These are phyloP conservation scores for Orestias chungarensis DNA, from an alignment of 2,797 vertebrate genomes.

Conservation along the genomic window DNA sequence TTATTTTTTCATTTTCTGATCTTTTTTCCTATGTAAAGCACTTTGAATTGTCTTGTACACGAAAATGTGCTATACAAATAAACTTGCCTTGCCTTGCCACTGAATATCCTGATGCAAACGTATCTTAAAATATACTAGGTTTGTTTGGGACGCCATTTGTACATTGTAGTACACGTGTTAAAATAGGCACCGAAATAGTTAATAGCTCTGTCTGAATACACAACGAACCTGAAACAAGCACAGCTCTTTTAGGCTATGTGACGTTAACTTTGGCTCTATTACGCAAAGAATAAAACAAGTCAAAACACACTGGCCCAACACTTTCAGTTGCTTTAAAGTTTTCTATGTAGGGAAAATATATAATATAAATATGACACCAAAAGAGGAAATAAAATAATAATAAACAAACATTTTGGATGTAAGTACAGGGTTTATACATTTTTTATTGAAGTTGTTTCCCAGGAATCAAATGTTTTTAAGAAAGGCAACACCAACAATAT, in stretches of 20 bases:
- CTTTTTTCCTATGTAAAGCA: too few relatives aligned
- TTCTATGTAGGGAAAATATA: too few relatives aligned
- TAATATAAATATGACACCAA: too few relatives aligned
- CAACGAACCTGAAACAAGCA: not conserved
- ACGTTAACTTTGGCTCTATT: not conserved
- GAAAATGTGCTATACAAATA: too few relatives aligned
- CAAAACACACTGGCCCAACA: too few relatives aligned
- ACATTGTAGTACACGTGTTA: not conserved
- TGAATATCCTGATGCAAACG: not conserved
- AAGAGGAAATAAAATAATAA: not conserved
- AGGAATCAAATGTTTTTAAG: not conserved
- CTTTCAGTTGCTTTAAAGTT: too few relatives aligned
- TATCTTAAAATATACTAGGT: not conserved
- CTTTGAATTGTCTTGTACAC: too few relatives aligned
- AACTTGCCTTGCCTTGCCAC: too few relatives aligned
- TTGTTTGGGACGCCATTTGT: not conserved
- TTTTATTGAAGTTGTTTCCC: not conserved
- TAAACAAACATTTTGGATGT: not conserved
- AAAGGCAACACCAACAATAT: not conserved
- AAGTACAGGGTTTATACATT: not conserved
- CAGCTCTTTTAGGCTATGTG: not conserved
- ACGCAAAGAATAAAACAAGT: not conserved
- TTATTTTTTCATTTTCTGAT: too few relatives aligned
- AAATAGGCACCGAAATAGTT: not conserved
- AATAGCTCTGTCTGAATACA: not conserved